phyloP scores from a whole-genome alignment of 2,113 vertebrate species.

The Semnornis frantzii region DNA sequence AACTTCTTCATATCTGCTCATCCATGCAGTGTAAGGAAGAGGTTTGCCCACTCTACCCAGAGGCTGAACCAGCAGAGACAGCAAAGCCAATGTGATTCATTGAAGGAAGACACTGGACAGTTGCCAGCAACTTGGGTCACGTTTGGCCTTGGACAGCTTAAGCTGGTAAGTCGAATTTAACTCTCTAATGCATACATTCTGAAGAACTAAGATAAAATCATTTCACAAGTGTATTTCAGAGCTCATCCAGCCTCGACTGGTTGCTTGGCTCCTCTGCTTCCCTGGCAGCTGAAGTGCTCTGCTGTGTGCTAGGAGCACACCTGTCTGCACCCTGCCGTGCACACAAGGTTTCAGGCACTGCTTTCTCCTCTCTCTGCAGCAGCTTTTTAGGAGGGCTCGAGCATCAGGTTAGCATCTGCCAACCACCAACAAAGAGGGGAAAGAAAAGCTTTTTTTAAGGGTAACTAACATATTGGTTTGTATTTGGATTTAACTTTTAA shows the following conservation, averaged over 20 bases:
- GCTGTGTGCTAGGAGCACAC: not conserved
- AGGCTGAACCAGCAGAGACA: slow-evolving; percentile 82
- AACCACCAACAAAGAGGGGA: not conserved
- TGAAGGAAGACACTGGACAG: slow-evolving; percentile 84
- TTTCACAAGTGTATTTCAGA: not conserved
- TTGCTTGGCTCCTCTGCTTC: not conserved
- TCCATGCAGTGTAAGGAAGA: slow-evolving; percentile 85
- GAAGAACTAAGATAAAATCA: not conserved
- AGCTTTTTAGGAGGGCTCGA: not conserved
- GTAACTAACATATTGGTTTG: not conserved
- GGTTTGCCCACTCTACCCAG: slow-evolving; percentile 80
- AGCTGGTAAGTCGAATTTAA: slow-evolving; percentile 84
- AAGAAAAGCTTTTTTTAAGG: not conserved
- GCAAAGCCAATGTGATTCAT: slow-evolving; percentile 78
- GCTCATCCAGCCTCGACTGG: not conserved
- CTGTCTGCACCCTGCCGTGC: not conserved
- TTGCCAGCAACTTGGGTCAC: slow-evolving; percentile 75
- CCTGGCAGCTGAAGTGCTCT: not conserved
- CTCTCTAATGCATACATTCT: slow-evolving; percentile 17
- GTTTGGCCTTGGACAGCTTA: slow-evolving; percentile 76
- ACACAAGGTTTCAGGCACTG: not conserved
- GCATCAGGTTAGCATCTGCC: not conserved
- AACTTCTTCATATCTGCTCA: slow-evolving; percentile 74
- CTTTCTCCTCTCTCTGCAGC: not conserved
- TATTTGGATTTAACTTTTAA: not conserved